These are phyloP conservation scores for Anneissia japonica DNA, from an alignment of 35 echinoderm and acorn worm genomes.

Conservation along the genomic window DNA sequence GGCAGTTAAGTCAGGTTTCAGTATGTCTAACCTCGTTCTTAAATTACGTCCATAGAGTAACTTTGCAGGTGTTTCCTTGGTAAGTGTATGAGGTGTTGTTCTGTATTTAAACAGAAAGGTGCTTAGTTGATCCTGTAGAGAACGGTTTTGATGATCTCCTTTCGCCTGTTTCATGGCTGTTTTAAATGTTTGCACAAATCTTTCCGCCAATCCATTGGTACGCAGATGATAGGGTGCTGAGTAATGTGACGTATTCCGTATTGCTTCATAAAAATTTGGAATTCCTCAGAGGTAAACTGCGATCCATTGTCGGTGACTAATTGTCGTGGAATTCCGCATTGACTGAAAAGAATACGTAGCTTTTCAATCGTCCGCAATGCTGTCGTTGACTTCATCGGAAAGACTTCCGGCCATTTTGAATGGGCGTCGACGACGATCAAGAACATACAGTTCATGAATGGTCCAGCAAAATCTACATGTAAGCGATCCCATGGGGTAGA, in stretches of 20 bases:
- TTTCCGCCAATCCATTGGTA: slow-evolving; percentile 28
- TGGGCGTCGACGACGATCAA: slow-evolving; percentile 26
- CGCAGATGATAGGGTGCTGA: neutral
- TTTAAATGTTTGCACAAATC: slow-evolving; percentile 32
- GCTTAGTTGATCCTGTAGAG: neutral
- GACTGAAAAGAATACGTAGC: neutral
- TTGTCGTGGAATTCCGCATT: neutral
- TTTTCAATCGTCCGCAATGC: neutral
- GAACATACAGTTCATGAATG: slow-evolving; percentile 10
- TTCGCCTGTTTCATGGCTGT: neutral
- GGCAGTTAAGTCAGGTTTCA: neutral
- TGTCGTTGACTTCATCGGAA: neutral
- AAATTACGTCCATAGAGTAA: neutral
- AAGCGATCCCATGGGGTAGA: slow-evolving; percentile 1
- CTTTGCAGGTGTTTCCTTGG: slow-evolving; percentile 11
- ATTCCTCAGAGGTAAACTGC: slow-evolving; percentile 8
- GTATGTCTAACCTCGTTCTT: neutral
- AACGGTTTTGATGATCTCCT: neutral
- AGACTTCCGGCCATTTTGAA: slow-evolving; percentile 4
- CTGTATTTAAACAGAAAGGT: slow-evolving; percentile 32
- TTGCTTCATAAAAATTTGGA: slow-evolving; percentile 6
- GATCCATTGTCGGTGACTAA: slow-evolving; percentile 4
- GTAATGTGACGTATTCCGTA: slow-evolving; percentile 1
- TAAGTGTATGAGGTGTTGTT: slow-evolving; percentile 13
- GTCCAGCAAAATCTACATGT: slow-evolving; percentile 32